Base-by-base conservation (phyloP, 1,140 invertebrate species). In the Eufriesea mexicana region DNA sequence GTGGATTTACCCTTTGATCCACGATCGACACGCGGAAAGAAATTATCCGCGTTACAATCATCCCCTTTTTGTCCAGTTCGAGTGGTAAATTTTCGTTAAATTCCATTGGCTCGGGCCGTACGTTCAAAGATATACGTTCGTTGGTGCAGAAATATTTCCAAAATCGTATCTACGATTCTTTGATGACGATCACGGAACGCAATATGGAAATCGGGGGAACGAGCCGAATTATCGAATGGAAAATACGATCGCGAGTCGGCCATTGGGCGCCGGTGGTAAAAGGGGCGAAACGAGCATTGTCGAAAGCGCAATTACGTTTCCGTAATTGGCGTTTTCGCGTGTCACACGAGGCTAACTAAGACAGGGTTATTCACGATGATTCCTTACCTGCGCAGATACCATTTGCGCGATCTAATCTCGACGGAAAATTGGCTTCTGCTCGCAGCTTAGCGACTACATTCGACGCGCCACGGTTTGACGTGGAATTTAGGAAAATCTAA, bases 361-460 rank as follows among this genome's bases (percentile, higher is more conserved):
- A n/a, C 18, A 74, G 28, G 79, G 28, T 79, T 80, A 73, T 64
- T 73, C 79, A 42, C 68, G 68, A 16, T 80, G 70, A 74, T 80
- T 80, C 70, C 79, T 64, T 80, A 74, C 28, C 51, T 28, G 28
- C 49, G 25, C 28, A 74, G 57, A 80, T 73, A 80, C 70, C 18
- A 66, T 80, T 73, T 80, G 79, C 79, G 55, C 61, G 79, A 64
- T 74, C 70, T 80, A 80, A 80, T 80, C 70, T 64, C 59, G 59
- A 12, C 18, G 49, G 79, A 80, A 80, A 64, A 80, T 80, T 80
- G 79, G 79, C 70, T 80, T 80, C 79, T 28, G 70, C 79, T 68
- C 35, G 62, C 62, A 67, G 75, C 76, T 62, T 64, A 72, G 57
- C 68, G 18, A n/a, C 23, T 64, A 45, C 47, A 45, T 80, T 72